Conservation (phyloP, 2,888 invertebrate genomes). For the Acanthopleura granulata region DNA sequence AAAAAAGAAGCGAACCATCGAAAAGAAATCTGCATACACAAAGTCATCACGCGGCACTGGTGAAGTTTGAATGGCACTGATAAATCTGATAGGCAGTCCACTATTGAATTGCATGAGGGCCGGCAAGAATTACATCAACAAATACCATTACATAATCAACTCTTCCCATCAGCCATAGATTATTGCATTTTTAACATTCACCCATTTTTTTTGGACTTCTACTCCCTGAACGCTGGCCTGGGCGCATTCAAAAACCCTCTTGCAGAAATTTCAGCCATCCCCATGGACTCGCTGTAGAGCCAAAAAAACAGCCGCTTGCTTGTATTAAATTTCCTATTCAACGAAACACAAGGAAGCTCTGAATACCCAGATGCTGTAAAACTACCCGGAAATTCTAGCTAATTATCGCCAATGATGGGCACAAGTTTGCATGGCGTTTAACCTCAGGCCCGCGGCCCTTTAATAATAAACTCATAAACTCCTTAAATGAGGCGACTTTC, state of each 20-base stretch:
- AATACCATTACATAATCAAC: slow-evolving; percentile 18
- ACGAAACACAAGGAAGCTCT: not conserved
- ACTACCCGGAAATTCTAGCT: too few species aligned
- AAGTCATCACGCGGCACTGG: not conserved
- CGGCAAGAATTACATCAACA: slow-evolving; percentile 1
- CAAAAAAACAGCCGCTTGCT: not conserved
- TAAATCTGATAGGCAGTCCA: not conserved
- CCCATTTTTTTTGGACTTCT: too few species aligned
- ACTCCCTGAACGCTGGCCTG: too few species aligned
- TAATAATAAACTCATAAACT: too few species aligned
- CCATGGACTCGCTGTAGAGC: not conserved
- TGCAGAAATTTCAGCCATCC: not conserved
- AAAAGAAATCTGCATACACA: slow-evolving; percentile 10
- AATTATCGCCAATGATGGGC: too few species aligned
- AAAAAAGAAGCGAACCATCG: not conserved
- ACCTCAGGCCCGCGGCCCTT: too few species aligned
- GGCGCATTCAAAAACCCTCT: not conserved
- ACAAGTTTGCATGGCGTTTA: too few species aligned
- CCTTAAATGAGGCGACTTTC: too few species aligned
- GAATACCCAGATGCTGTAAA: slow-evolving; percentile 10
- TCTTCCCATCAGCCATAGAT: slow-evolving; percentile 5
- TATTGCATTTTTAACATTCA: not conserved
- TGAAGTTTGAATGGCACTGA: not conserved
- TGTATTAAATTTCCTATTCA: slow-evolving; percentile 8
- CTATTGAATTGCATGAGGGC: not conserved